A percentile compares a stretch with the other conserved stretches of the same genome.
Evolutionary conservation across 2,113 vertebrate species (phyloP).

Genomic region (Nerophis ophidion): DNA sequence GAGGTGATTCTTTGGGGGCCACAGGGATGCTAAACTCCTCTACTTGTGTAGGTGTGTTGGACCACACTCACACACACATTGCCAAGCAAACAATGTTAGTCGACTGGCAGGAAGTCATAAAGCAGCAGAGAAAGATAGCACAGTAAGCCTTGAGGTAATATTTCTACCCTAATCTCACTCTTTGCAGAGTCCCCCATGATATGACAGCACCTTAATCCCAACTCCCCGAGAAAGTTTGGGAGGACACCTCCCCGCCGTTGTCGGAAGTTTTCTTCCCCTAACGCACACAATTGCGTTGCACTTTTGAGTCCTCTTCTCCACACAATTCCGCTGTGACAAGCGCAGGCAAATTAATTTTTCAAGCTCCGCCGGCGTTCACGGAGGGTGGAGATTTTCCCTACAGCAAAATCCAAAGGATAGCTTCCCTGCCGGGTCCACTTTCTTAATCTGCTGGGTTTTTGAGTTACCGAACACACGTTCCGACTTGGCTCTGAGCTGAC

Average conservation of each 20-base stretch:
- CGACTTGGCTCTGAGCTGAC: conserved; percentile 39
- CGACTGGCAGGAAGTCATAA: conserved; percentile 17
- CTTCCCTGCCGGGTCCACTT: conserved; percentile 33
- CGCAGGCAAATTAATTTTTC: conserved; percentile 5
- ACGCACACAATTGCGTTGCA: conserved; percentile 1
- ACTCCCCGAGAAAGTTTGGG: conserved; percentile 32
- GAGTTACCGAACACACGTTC: conserved; percentile 43
- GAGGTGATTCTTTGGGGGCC: neutral
- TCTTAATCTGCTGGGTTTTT: conserved; percentile 60
- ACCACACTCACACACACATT: conserved; percentile 14
- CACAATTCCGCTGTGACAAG: neutral
- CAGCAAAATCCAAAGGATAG: conserved; percentile 28
- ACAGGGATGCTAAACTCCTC: neutral
- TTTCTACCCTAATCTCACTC: conserved; percentile 53
- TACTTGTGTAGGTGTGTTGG: neutral
- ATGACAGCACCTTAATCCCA: conserved; percentile 54
- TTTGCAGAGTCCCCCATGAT: conserved; percentile 57
- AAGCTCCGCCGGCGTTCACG: conserved; percentile 14
- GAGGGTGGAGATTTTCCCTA: conserved; percentile 17
- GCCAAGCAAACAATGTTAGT: conserved; percentile 11
- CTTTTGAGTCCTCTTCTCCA: conserved; percentile 8
- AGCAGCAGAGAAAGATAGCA: conserved; percentile 30
- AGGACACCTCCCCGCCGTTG: conserved; percentile 21
- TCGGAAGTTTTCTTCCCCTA: conserved; percentile 28
- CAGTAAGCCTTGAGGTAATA: conserved; percentile 44